Evolutionary conservation across 2,797 vertebrate genomes (phyloP).

Genomic region (Euphonia xanthogaster): DNA sequence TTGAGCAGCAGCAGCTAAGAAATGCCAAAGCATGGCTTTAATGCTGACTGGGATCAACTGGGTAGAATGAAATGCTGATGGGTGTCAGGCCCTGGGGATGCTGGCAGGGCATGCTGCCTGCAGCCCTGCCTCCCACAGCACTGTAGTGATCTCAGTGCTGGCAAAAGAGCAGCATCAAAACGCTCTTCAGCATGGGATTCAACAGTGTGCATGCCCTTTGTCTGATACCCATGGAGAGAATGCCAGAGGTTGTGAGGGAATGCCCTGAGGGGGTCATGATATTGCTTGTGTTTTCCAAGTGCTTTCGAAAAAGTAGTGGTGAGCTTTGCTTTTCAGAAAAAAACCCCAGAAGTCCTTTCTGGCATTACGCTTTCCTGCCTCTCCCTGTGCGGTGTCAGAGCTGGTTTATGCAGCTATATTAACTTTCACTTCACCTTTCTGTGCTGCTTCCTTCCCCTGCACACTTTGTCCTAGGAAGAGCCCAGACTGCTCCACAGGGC

Average conservation of each 20-base stretch:
- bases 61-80: fast-evolving
- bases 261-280: neutral
- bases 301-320: neutral
- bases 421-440: neutral
- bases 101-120: neutral
- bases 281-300: neutral
- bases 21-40: neutral
- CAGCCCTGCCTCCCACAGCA: neutral
- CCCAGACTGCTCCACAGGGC: neutral
- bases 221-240: neutral
- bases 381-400: neutral
- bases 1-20: neutral
- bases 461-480: neutral
- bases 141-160: neutral
- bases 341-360: neutral
- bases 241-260: neutral
- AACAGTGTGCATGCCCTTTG: neutral
- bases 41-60: neutral
- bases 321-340: neutral
- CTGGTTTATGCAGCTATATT: neutral
- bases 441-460: neutral
- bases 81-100: neutral
- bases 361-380: fast-evolving
- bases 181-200: neutral
- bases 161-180: neutral